Base-by-base conservation (phyloP, 2,888 invertebrate genomes). In the Empis stercorea region DNA sequence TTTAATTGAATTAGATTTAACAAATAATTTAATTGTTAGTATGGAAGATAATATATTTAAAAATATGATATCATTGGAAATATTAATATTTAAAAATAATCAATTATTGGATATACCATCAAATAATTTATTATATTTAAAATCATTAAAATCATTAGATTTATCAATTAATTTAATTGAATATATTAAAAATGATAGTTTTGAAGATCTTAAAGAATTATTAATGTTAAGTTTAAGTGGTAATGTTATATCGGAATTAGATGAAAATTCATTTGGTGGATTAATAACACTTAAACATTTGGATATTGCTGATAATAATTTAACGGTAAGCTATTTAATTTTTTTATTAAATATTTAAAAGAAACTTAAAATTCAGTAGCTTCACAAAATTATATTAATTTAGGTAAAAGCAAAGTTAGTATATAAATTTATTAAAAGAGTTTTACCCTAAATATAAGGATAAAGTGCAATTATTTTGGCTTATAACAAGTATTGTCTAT, bases 301-400 rank as follows among this genome's bases (percentile, higher is more conserved):
- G 58, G 82, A 87, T 66, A 70, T 91, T 52, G 81, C 84, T 53
- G 82, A 87, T 63, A 92, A 92, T 68, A 84, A 86, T 65, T 75
- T 93, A 62, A 82, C 84, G 56, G 72, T 75, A 41, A 73, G 64
- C 62, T 40, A 23, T 41, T n/a, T 15, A 23, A 32, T 34, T 15
- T 32, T 20, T 32, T 9, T 27, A 23, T 7, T 23, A 23, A 15
- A n/a, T 6, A n/a, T 37, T 37, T 9, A 32, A 32, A n/a, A n/a
- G n/a, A n/a, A n/a, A n/a, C n/a, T n/a, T n/a, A n/a, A n/a, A n/a
- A n/a, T n/a, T n/a, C n/a, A n/a, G n/a, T n/a, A n/a, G n/a, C 11
- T 32, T 32, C 10, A n/a, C 4, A 32, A 32, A 32, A 32, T 13
- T 32, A 13, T 9, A 32, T 32, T 5, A 13, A 32, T 13, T 32